Evolutionary conservation across 2,888 invertebrate species (phyloP), one percentile per base, ranked within the genome.

Genomic region (Choreutis nemorana): DNA sequence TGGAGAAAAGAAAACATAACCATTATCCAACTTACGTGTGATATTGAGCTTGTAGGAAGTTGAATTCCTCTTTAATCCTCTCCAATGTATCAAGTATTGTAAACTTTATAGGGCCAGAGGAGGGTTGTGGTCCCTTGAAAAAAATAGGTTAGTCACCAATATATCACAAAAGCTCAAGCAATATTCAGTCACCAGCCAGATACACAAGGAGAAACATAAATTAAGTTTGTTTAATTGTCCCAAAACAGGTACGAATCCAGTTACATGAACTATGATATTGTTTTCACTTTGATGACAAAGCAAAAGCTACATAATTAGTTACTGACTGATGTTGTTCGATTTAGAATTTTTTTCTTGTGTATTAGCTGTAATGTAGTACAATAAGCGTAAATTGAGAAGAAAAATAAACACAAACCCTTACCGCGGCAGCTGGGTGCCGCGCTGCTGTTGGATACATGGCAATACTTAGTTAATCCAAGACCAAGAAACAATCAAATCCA

Each of bases 1-100:
- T n/a, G n/a, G n/a, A n/a, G n/a, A n/a, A n/a, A n/a, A n/a, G n/a
- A n/a, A n/a, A n/a, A n/a, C n/a, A n/a, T n/a, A n/a, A n/a, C n/a
- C n/a, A n/a, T 52, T n/a, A n/a, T n/a, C n/a, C n/a, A n/a, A 86
- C 89, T 90, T 81, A 95, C 95, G 89, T 89, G 77, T 95, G 94
- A 77, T 94, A 94, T 71, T 96, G 95, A 33, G 94, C 91, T 80
- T 96, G 95, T 44, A 96, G 82, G 75, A 94, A 95, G 78, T 90
- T 93, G 70, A 95, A 96, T 77, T 96, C 95, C 66, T 96, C 95
- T 72, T 96, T 96, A 52, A 96, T 95, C 61, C 95, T 84, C 75
- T 96, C 95, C 77, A 94, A 90, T 35, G 92, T 91, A 70, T 96
- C 96, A 23, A 87, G 87, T 50, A 96, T 89, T 35, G 94, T 94